Percentiles rank a stretch among this genome's conserved stretches.
phyloP scores from a whole-genome alignment of 2,113 vertebrate genomes.

The Phoxinus phoxinus region DNA sequence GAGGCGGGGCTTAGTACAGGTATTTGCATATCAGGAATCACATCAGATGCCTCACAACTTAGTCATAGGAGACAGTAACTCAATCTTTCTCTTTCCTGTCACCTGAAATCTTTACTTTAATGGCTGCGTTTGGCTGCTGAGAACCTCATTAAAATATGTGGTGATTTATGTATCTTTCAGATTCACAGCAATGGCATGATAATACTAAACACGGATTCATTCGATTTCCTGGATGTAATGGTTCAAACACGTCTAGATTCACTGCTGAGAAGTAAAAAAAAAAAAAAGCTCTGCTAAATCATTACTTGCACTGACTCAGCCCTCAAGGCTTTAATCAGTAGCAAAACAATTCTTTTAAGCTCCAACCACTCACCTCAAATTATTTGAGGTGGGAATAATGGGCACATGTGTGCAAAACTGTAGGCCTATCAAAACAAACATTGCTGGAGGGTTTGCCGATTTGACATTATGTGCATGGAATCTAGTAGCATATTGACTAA shows the following conservation, averaged over 20 bases:
- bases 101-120: neutral
- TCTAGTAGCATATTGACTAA: neutral
- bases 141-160: neutral
- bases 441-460: neutral
- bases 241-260: neutral
- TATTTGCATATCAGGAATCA: neutral
- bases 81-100: neutral
- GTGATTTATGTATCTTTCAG: constrained; percentile 7
- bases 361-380: neutral
- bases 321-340: neutral
- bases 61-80: neutral
- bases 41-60: neutral
- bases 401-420: neutral
- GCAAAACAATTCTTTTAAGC: neutral
- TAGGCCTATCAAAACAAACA: constrained; percentile 13
- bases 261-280: neutral
- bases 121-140: neutral
- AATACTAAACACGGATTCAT: neutral
- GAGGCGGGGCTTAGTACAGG: neutral
- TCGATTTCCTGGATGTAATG: neutral
- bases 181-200: neutral
- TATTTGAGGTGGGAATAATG: neutral
- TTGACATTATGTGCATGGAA: neutral
- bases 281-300: neutral
- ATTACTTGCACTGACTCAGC: neutral